Conservation (phyloP, 2,113 vertebrate species). For the Pristiophorus japonicus region DNA sequence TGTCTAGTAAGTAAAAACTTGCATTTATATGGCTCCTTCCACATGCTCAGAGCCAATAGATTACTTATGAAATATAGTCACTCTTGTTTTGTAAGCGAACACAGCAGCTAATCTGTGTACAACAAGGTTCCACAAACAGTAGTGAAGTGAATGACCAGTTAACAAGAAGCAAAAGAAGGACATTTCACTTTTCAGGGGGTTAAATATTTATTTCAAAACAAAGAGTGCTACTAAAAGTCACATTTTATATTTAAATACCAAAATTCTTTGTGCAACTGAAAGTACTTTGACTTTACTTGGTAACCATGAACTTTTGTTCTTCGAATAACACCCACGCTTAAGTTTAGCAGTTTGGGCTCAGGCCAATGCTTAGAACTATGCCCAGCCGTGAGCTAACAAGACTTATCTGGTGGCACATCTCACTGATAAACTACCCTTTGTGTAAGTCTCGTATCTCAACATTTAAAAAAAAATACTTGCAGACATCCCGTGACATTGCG, state of each 20-base stretch:
- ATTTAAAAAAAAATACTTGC: not conserved
- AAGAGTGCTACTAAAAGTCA: not conserved
- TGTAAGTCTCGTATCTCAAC: not conserved
- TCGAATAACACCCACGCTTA: constrained; percentile 47
- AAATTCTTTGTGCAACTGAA: constrained; percentile 43
- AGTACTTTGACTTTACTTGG: constrained; percentile 45
- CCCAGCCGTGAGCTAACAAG: too few species aligned
- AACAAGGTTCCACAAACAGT: too few species aligned
- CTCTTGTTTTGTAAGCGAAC: not conserved
- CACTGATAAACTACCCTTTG: not conserved
- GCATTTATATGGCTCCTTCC: too few species aligned
- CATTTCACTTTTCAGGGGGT: not conserved
- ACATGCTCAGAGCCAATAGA: too few species aligned
- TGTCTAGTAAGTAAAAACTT: too few species aligned
- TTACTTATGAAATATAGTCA: not conserved
- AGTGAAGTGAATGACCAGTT: not conserved
- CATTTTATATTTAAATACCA: constrained; percentile 42
- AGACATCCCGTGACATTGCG: not conserved
- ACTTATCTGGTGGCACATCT: not conserved
- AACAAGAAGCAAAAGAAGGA: not conserved
- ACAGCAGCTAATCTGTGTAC: not conserved
- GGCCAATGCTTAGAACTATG: not conserved
- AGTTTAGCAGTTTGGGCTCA: not conserved
- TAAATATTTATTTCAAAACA: not conserved
- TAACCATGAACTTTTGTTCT: constrained; percentile 50